Base-by-base conservation (phyloP, 1,140 invertebrate genomes). In the Cydia amplana region DNA sequence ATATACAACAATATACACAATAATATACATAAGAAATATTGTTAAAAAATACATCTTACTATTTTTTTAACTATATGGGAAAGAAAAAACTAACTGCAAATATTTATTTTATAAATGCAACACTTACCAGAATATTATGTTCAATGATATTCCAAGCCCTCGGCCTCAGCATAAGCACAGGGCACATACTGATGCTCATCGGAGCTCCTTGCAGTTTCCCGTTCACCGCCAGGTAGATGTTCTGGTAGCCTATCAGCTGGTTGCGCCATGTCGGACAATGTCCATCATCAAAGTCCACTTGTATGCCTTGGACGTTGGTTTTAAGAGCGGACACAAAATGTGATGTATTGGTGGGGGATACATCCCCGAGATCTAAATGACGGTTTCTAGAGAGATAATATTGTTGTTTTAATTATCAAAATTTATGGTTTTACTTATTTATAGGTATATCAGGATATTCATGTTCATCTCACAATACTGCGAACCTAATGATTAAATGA, bases 71-170 rank as follows among this genome's bases (percentile, higher is more conserved):
- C n/a, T n/a, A n/a, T n/a, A n/a, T n/a, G n/a, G n/a, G n/a, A n/a
- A n/a, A n/a, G n/a, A n/a, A n/a, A n/a, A n/a, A n/a, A n/a, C n/a
- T n/a, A n/a, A n/a, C n/a, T n/a, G n/a, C n/a, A n/a, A n/a, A n/a
- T n/a, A n/a, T n/a, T n/a, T n/a, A n/a, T n/a, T n/a, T n/a, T n/a
- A n/a, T n/a, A n/a, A n/a, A 43, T 43, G 40, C 14, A 46, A 46
- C 3, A 73, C 83, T 85, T 83, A 94, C 94, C 86, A 95, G 87
- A 78, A 96, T 93, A 83, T 96, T 95, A 84, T 96, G 94, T 86
- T 96, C 96, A 55, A 94, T 93, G 93, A 96, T 95, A 88, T 96
- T 96, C 95, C 96, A 96, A 20, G 96, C 95, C 82, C 96, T 87
- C 1, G 96, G 96, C 79, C 96, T 91, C 10, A 96, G 82, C 94